These are phyloP conservation scores for Morus bassanus DNA, from an alignment of 2,797 vertebrate genomes.

Conservation along the genomic window DNA sequence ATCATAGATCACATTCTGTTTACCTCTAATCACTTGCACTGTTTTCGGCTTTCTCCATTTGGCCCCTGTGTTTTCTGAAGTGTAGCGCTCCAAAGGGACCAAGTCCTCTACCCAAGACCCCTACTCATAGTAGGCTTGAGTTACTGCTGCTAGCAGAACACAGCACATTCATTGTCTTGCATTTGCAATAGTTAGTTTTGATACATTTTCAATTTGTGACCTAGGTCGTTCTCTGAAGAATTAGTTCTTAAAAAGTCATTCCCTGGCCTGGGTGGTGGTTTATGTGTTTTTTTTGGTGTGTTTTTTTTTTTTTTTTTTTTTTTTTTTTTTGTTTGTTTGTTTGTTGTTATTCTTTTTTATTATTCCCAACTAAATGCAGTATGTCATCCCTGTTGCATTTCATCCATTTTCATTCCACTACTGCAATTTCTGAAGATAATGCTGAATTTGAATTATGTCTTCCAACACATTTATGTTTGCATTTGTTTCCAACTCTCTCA, in stretches of 20 bases:
- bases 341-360: too few species aligned
- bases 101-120: fast-evolving
- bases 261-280: background rate
- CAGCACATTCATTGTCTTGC: background rate
- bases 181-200: background rate
- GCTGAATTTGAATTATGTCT: background rate
- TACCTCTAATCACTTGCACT: background rate
- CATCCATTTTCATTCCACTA: background rate
- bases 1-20: background rate
- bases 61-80: background rate
- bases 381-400: background rate
- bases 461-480: background rate
- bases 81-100: background rate
- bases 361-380: background rate
- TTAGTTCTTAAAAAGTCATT: background rate
- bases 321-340: too few species aligned
- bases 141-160: background rate
- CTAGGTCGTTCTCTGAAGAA: background rate
- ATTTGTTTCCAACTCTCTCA: background rate
- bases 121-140: background rate
- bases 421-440: background rate
- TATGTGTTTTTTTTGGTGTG: too few species aligned
- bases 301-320: background rate
- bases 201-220: background rate
- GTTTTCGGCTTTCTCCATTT: background rate